Evolutionary conservation across 2,888 invertebrate species (phyloP), one percentile per base, ranked within the genome.

Genomic region (Drosophila multiciliata): DNA sequence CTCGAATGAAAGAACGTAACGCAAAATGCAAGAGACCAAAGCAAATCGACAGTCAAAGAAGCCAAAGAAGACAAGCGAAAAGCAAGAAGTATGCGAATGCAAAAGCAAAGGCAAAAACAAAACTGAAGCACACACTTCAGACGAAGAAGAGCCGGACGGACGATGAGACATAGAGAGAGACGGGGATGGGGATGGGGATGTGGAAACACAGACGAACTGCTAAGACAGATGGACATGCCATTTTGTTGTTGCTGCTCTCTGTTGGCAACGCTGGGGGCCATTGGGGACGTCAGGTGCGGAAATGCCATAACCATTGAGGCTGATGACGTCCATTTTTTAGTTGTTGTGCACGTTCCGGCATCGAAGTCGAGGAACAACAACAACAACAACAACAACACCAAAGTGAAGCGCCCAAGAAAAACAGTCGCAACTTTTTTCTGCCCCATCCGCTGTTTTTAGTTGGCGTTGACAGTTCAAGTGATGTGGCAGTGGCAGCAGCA

Each of bases 71-170:
- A 57, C 58, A 52, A 60, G 64, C 50, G 3, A 20, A 45, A 57
- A 60, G 26, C 64, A 66, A 62, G 75, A 45, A 75, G 66, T 26
- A 66, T 55, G 54, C 55, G 61, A 65, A 82, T 66, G 70, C 54
- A 42, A 64, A 66, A 38, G 62, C 48, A 67, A 61, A 64, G 49
- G 62, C 62, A 66, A 66, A 75, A 73, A 63, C 63, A 64, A 69
- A 85, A 87, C 80, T 90, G 72, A 90, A 90, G 90, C 80, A 86
- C 88, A 59, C 83, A 82, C 90, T 86, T 88, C 83, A 86, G 78
- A 88, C 85, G 73, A 60, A 74, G 82, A 73, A 78, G 78, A 75
- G 60, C 50, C 77, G 57, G 40, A 50, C 58, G 38, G 8, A 23
- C 23, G 8, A 20, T 7, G 7, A 84, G 66, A 82, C 72, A 70